Percentiles rank a stretch among this genome's conserved stretches.
These are phyloP conservation scores for Dinocampus coccinellae DNA, from an alignment of 2,888 invertebrate genomes.

Conservation along the genomic window DNA sequence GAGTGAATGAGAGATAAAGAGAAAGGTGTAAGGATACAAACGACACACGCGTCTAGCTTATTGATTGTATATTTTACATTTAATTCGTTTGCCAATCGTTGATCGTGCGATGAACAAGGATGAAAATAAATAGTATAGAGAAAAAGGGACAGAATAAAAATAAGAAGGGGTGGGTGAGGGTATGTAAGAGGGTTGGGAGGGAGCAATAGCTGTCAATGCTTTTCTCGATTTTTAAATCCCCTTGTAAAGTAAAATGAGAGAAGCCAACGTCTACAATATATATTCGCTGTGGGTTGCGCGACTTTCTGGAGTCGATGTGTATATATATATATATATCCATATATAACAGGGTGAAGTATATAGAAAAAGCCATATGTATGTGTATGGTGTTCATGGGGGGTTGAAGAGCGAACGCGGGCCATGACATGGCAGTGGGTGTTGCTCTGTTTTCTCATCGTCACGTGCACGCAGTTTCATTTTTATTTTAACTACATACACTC, in stretches of 20 bases:
- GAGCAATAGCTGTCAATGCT: slow-evolving; percentile 68
- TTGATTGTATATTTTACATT: slow-evolving; percentile 69
- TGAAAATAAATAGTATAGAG: slow-evolving; percentile 37
- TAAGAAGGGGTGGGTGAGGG: too few species aligned
- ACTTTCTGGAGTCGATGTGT: slow-evolving; percentile 15
- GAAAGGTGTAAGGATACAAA: slow-evolving; percentile 28
- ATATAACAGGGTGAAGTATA: too few species aligned
- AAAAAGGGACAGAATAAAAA: slow-evolving; percentile 43
- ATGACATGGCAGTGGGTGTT: slow-evolving; percentile 19
- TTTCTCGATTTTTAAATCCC: slow-evolving; percentile 68
- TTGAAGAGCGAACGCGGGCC: background rate
- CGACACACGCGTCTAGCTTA: slow-evolving; percentile 54
- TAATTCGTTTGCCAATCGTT: slow-evolving; percentile 57
- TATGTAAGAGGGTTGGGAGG: too few species aligned
- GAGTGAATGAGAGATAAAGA: slow-evolving; percentile 5
- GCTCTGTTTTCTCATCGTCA: slow-evolving; percentile 20
- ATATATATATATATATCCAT: background rate
- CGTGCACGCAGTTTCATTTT: slow-evolving; percentile 17
- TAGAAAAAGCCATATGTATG: too few species aligned
- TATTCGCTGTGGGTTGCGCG: slow-evolving; percentile 39
- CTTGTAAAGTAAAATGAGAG: slow-evolving; percentile 68
- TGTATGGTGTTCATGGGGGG: slow-evolving; percentile 14
- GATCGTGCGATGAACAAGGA: slow-evolving; percentile 29
- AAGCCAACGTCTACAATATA: slow-evolving; percentile 46
- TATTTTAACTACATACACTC: background rate